Evolutionary conservation across 2,113 vertebrate species (phyloP).

Genomic region (Stomatorhinus ivindoensis): DNA sequence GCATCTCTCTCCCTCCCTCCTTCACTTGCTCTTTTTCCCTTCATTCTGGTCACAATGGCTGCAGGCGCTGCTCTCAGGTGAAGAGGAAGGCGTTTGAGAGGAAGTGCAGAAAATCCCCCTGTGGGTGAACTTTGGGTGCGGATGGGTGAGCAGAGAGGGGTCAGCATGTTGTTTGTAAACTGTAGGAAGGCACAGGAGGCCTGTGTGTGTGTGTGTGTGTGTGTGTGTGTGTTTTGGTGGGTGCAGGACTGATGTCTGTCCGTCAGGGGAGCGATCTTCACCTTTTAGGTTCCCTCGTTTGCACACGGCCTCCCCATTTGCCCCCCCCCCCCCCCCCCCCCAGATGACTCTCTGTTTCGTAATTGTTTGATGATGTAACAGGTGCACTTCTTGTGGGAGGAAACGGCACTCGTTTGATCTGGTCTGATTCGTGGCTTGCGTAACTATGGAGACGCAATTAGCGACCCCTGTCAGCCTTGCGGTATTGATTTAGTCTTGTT

Average conservation of each 20-base stretch:
- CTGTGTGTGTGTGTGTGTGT: conserved; percentile 28
- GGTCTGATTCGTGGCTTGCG: not conserved
- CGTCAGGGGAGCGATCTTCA: conserved; percentile 55
- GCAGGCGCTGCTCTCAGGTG: conserved; percentile 76
- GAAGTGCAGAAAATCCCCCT: not conserved
- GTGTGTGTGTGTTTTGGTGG: conserved; percentile 31
- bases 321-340: not conserved
- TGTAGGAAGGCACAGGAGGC: conserved; percentile 33
- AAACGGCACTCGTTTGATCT: conserved; percentile 11
- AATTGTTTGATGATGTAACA: conserved; percentile 19
- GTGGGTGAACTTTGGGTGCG: not conserved
- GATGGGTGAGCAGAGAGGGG: conserved; percentile 35
- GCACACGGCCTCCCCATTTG: not conserved
- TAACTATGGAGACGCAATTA: not conserved
- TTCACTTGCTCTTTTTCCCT: conserved; percentile 47
- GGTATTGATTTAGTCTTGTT: not conserved
- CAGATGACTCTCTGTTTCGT: not conserved
- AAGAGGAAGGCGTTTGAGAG: conserved; percentile 33
- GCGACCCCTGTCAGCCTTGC: not conserved
- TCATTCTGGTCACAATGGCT: conserved; percentile 58
- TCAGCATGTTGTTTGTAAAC: conserved; percentile 32
- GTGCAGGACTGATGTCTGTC: conserved; percentile 60
- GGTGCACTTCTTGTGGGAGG: conserved; percentile 26
- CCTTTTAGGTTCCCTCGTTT: conserved; percentile 32
- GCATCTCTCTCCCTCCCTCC: conserved; percentile 40